Conservation (phyloP, 1,140 invertebrate species). For the Hylyphantes graminicola region DNA sequence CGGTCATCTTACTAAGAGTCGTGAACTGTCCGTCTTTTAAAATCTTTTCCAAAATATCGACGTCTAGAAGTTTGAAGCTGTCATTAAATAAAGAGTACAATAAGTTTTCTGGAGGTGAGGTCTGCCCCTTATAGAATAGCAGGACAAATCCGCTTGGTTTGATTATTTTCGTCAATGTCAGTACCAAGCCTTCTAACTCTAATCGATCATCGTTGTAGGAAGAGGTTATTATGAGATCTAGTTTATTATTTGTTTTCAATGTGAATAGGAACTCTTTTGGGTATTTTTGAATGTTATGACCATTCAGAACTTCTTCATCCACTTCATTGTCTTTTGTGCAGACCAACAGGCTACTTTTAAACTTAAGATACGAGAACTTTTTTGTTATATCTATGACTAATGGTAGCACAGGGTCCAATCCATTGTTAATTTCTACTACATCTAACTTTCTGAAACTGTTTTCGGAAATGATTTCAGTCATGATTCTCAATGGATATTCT, state of each 20-base stretch:
- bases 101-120: slow-evolving; percentile 8
- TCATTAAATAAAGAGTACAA: neutral
- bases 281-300: slow-evolving; percentile 1
- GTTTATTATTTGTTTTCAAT: neutral
- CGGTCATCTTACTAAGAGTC: slow-evolving; percentile 16
- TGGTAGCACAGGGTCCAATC: neutral
- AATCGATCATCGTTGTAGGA: neutral
- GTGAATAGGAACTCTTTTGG: neutral
- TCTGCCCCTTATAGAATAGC: neutral
- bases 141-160: slow-evolving; percentile 19
- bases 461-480: slow-evolving; percentile 57
- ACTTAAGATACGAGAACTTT: slow-evolving; percentile 18
- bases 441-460: slow-evolving; percentile 53
- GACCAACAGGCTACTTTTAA: slow-evolving; percentile 5
- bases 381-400: neutral
- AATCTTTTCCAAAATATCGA: neutral
- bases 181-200: neutral
- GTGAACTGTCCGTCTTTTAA: slow-evolving; percentile 4
- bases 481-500: slow-evolving; percentile 30
- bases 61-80: neutral
- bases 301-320: neutral
- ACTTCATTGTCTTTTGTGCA: neutral
- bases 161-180: neutral
- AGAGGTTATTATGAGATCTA: slow-evolving; percentile 29
- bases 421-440: slow-evolving; percentile 44